Evolutionary conservation across 2,113 vertebrate genomes (phyloP).

Genomic region (Micromys minutus): DNA sequence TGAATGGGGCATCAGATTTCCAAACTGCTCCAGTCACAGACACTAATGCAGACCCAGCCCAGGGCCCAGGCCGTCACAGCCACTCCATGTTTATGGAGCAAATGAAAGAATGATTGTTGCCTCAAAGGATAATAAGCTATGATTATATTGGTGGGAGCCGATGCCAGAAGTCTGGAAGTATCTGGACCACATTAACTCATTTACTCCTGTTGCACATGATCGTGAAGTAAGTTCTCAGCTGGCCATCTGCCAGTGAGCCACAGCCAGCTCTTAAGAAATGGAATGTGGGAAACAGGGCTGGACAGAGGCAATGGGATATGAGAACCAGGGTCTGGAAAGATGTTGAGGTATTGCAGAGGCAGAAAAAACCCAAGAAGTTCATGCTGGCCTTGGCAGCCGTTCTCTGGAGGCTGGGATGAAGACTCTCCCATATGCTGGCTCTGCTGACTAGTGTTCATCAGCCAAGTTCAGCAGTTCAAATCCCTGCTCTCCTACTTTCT

Average conservation of each 20-base stretch:
- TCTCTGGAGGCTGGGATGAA: not conserved
- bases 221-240: not conserved
- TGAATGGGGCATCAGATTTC: constrained; percentile 37
- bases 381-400: not conserved
- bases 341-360: not conserved
- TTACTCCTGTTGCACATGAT: not conserved
- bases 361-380: not conserved
- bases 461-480: constrained; percentile 30
- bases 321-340: not conserved
- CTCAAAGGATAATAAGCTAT: constrained; percentile 49
- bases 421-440: not conserved
- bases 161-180: constrained; percentile 48
- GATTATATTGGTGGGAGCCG: constrained; percentile 40
- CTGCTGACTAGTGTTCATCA: not conserved
- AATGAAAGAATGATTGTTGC: constrained; percentile 65
- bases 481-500: not conserved
- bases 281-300: not conserved
- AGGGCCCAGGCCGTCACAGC: constrained; percentile 11
- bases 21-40: constrained; percentile 51
- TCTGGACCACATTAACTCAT: constrained; percentile 67
- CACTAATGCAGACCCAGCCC: not conserved
- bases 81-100: constrained; percentile 32
- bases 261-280: not conserved
- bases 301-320: not conserved
- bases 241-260: constrained; percentile 9